These are phyloP conservation scores for Prionailurus viverrinus DNA, from an alignment of 2,113 vertebrate species.

Conservation along the genomic window DNA sequence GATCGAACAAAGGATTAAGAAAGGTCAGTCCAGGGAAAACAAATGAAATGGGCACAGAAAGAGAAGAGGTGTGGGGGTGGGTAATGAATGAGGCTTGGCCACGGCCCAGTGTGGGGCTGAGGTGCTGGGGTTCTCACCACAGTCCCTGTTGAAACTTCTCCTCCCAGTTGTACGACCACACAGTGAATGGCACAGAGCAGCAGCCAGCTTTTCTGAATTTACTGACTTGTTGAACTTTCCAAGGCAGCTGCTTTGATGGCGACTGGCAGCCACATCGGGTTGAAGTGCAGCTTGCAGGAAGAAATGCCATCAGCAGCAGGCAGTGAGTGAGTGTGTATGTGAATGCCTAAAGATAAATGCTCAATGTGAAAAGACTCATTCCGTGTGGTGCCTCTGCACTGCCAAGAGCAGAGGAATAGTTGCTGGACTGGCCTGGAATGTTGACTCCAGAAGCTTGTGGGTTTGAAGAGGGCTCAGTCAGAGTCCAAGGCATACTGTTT, in stretches of 20 bases:
- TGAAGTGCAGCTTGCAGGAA: not conserved
- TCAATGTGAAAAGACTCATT: not conserved
- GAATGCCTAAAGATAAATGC: not conserved
- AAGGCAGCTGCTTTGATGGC: not conserved
- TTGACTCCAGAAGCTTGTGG: not conserved
- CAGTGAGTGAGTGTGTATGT: accelerated
- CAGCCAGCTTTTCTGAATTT: not conserved
- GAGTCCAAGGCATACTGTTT: not conserved
- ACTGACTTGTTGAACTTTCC: not conserved
- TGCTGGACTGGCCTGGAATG: not conserved
- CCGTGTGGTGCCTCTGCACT: not conserved
- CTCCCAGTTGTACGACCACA: not conserved
- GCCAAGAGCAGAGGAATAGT: not conserved
- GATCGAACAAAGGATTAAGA: not conserved
- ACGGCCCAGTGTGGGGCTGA: not conserved
- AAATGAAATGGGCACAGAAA: not conserved
- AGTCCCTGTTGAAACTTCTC: not conserved
- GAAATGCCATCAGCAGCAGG: not conserved
- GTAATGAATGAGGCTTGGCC: not conserved
- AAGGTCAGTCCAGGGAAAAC: not conserved
- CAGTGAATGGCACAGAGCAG: not conserved
- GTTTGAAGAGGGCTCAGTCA: not conserved
- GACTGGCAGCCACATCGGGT: not conserved
- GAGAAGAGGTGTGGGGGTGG: not conserved
- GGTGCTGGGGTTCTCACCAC: not conserved